A percentile compares a stretch with the other conserved stretches of the same genome.
These are phyloP conservation scores for Lamellibrachia luymesi DNA, from an alignment of 1,140 invertebrate species.

Conservation along the genomic window DNA sequence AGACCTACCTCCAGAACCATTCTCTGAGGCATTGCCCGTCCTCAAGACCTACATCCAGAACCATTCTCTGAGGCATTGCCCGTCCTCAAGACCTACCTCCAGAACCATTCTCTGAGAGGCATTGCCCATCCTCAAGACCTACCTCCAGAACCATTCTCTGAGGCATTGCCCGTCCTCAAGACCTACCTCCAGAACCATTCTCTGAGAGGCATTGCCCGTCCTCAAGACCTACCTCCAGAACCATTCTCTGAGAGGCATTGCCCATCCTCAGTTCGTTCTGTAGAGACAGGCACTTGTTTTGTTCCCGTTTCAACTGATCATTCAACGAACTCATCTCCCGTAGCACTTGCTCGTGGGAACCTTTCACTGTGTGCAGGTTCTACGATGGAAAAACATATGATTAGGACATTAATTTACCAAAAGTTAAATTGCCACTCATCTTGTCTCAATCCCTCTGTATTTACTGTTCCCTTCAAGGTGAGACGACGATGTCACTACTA, in stretches of 20 bases:
- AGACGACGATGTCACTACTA: no score
- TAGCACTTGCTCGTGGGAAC: slow-evolving; percentile 54
- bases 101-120: slow-evolving; percentile 5
- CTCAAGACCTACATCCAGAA: slow-evolving; percentile 11
- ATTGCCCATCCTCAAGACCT: neutral
- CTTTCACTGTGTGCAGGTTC: slow-evolving; percentile 52
- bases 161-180: slow-evolving; percentile 42
- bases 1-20: slow-evolving; percentile 45
- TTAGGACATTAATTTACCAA: neutral
- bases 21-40: no score
- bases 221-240: slow-evolving; percentile 14
- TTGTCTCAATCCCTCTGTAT: no score
- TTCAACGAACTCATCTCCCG: slow-evolving; percentile 56
- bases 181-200: slow-evolving; percentile 45
- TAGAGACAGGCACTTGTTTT: slow-evolving; percentile 50
- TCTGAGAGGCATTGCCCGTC: no score
- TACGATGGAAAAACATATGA: slow-evolving; percentile 25
- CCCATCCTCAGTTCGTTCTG: slow-evolving; percentile 51
- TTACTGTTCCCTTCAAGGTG: no score
- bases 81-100: slow-evolving; percentile 52
- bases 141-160: slow-evolving; percentile 29
- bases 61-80: slow-evolving; percentile 34
- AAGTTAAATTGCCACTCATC: no score
- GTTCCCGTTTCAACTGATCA: slow-evolving; percentile 56
- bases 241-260: slow-evolving; percentile 34